Percentiles rank a stretch among this genome's conserved stretches.
Evolutionary conservation across 2,797 vertebrate species (phyloP).

Genomic region (Enteromius trimaculatus): DNA sequence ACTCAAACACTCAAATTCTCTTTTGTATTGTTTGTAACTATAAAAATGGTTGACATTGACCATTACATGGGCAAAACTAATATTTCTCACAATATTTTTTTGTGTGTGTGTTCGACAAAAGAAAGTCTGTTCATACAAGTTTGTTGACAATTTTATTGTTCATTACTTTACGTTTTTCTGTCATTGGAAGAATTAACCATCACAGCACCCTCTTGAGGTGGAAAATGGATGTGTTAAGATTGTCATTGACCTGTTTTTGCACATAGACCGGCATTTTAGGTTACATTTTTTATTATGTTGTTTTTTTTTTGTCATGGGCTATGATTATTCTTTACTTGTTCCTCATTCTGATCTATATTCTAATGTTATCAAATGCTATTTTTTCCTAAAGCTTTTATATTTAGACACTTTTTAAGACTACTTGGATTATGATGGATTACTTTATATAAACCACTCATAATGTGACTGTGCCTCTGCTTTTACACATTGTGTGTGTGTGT

Average conservation of each 20-base stretch:
- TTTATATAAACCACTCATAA: conserved; percentile 66
- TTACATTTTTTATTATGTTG: neutral
- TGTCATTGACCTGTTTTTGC: neutral
- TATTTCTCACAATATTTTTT: neutral
- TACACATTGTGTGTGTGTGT: conserved; percentile 77
- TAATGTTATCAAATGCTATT: conserved; percentile 37
- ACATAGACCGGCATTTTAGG: neutral
- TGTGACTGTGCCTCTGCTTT: conserved; percentile 76
- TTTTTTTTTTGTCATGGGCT: neutral
- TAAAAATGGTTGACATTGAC: neutral
- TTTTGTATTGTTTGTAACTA: neutral
- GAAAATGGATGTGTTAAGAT: conserved; percentile 15
- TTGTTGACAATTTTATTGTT: neutral
- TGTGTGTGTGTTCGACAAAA: neutral
- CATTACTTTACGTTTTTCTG: neutral
- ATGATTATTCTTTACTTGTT: neutral
- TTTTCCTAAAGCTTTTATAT: conserved; percentile 21
- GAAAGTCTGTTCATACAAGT: neutral
- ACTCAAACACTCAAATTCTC: neutral
- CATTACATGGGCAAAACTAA: neutral
- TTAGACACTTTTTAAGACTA: conserved; percentile 53
- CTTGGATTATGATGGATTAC: conserved; percentile 48
- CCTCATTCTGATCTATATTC: neutral
- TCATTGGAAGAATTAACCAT: conserved; percentile 38
- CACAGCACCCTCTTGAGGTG: conserved; percentile 68